Evolutionary conservation across 2,113 vertebrate species (phyloP), one percentile per base, ranked within the genome.

Genomic region (Atrichornis clamosus): DNA sequence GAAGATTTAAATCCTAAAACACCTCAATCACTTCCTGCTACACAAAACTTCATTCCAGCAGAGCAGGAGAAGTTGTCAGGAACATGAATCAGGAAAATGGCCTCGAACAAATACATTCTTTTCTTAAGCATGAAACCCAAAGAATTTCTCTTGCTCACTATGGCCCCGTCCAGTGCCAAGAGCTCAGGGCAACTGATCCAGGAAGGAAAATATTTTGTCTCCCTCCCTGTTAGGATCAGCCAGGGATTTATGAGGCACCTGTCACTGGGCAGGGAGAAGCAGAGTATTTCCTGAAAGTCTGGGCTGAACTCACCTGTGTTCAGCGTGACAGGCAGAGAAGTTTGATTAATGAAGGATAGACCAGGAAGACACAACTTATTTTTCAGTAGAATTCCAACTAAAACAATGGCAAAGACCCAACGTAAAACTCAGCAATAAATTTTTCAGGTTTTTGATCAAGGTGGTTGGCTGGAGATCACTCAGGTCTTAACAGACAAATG

Each of bases 381-480:
- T 72, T 59, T 8, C 46, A 59, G 78, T 7, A 19, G 44, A 69
- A 63, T 87, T 81, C 49, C 18, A 55, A 39, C 23, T 8, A 33
- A 52, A 85, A 10, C 15, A 37, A 15, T 10, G 8, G 3, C 35
- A 77, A 93, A 89, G 10, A 22, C 19, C 6, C 35, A 41, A 22
- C 1, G 5, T 2, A 46, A 64, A 77, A n/a, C n/a, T 37, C n/a
- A 72, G 7, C 7, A 78, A 52, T 0, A 0, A n/a, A 24, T 24
- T 32, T 50, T 53, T 77, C 2, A 6, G 47, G 10, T 3, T 83
- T 56, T 68, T 53, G 23, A 21, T 47, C 9, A n/a, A 55, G 53
- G 12, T 88, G 44, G 7, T 52, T 52, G 67, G 49, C 50, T 88
- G 63, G 33, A 74, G 39, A 19, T 69, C 68, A 27, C 41, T 68